These are phyloP conservation scores for Meandrina meandrites DNA, from an alignment of 92 coral and sea anemone species.

Conservation along the genomic window DNA sequence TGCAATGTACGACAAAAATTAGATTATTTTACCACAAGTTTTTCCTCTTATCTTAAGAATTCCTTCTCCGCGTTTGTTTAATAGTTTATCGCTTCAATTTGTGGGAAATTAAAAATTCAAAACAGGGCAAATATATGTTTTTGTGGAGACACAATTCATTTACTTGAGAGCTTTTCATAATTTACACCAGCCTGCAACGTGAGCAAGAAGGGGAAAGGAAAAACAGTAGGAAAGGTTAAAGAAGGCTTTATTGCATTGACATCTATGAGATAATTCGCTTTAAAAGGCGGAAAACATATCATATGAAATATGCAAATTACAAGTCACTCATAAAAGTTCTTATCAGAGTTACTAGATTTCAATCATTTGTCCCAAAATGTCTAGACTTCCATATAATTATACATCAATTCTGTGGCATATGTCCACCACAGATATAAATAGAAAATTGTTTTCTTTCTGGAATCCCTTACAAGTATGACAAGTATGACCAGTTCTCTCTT, in stretches of 20 bases:
- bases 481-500: not conserved
- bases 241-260: not conserved
- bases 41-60: not conserved
- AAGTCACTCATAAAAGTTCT: not conserved
- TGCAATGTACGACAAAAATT: not conserved
- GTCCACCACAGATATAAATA: not conserved
- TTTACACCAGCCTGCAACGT: not conserved
- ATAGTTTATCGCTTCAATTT: not conserved
- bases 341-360: not conserved
- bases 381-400: not conserved
- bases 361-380: not conserved
- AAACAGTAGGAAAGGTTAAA: not conserved
- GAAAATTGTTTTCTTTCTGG: not conserved
- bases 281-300: not conserved
- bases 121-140: not conserved
- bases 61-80: not conserved
- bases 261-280: not conserved
- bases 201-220: not conserved
- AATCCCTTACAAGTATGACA: not conserved
- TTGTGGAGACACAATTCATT: not conserved
- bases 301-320: not conserved
- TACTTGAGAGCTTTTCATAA: slow-evolving; percentile 2
- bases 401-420: not conserved
- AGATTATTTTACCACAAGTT: not conserved
- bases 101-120: not conserved